Base-by-base conservation (phyloP, 2,888 invertebrate species). In the Cistogaster globosa region DNA sequence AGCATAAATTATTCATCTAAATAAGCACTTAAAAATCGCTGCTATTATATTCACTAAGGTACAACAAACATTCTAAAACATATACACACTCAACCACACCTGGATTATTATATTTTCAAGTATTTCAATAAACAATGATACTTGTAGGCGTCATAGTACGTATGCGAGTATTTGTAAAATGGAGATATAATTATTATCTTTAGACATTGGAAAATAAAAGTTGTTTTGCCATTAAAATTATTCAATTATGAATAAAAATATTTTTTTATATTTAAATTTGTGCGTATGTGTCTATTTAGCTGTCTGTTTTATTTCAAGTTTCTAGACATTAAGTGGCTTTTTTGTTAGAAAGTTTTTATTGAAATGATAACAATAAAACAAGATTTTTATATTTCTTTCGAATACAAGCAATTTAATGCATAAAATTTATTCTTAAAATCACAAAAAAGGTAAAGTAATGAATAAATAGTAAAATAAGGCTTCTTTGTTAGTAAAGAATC, bases 241-340 rank as follows among this genome's bases (percentile, higher is more conserved):
- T 53, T 42, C 42, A 26, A 62, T 42, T 18, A 42, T 48, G 5
- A 7, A 53, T 11, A 1, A 18, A 1, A 18, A 5, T 20, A 18
- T 7, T n/a, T 51, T 51, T 51, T 51, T n/a, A 51, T 48, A n/a
- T 48, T n/a, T n/a, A 48, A 16, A 16, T 48, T 48, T 48, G 8
- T 36, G 14, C n/a, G 36, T 48, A 53, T 57, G 45, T 38, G 11
- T 62, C 0, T 36, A 53, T 20, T 22, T 22, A 18, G 36, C 63
- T 72, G 71, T 78, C 78, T 69, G 32, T 45, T 63, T 63, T 32
- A 69, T 32, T 69, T 78, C 55, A 71, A 63, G 69, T 11, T 71
- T 55, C 42, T 78, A 82, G 81, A 76, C 81, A 76, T 18, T 76
- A 76, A 82, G 75, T 82, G 80, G 81, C 75, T 75, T 82, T 75